phyloP scores from a whole-genome alignment of 2,797 vertebrate species.

The Diglossa cyanea region DNA sequence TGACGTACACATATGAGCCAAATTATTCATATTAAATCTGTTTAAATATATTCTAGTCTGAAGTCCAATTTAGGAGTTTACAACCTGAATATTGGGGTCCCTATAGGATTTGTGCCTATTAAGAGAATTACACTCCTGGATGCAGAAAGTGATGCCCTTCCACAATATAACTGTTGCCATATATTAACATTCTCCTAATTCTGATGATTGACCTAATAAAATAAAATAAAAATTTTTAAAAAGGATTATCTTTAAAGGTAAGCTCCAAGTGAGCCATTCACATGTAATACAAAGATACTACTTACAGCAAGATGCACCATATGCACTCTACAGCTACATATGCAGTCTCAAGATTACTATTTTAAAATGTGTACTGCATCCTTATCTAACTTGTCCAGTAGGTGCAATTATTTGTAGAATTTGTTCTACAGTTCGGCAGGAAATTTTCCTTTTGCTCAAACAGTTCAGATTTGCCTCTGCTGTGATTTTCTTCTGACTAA shows the following conservation, averaged over 20 bases:
- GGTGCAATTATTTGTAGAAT: constrained; percentile 58
- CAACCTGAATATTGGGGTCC: background rate
- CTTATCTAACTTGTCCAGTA: constrained; percentile 62
- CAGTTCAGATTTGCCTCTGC: constrained; percentile 14
- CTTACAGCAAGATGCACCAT: background rate
- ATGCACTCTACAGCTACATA: background rate
- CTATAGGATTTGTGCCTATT: background rate
- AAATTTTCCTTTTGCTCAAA: constrained; percentile 47
- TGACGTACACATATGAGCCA: background rate
- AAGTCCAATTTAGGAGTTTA: background rate
- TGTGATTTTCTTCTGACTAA: constrained; percentile 56
- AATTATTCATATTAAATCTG: background rate
- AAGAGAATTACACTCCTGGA: background rate
- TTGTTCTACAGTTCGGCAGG: constrained; percentile 59
- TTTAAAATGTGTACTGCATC: constrained; percentile 29
- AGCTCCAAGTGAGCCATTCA: background rate
- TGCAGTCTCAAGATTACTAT: constrained; percentile 56
- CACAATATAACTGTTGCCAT: background rate
- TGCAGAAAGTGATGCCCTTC: background rate
- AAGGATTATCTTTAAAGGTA: background rate
- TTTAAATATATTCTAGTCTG: background rate
- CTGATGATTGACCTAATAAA: background rate
- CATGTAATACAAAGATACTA: background rate
- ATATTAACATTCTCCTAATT: background rate
- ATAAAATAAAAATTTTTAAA: background rate